Evolutionary conservation across 2,113 vertebrate genomes (phyloP), one percentile per base, ranked within the genome.

Genomic region (Ceyx cyanopectus): DNA sequence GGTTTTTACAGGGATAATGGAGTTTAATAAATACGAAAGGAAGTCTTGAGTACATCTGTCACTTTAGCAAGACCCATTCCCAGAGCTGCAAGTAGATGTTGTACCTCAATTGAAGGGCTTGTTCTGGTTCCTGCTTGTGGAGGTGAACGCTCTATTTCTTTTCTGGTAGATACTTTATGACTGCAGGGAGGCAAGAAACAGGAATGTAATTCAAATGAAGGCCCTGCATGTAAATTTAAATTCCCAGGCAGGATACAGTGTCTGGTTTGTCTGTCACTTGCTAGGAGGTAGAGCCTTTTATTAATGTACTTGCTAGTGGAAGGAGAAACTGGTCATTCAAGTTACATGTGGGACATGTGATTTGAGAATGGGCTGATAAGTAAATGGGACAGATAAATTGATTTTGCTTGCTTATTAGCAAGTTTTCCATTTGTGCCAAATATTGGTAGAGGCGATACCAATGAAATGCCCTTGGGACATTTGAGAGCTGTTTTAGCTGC

Each of bases 361-460:
- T 24, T 56, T 85, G 82, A 94, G 87, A 94, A 85, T 2, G 40
- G 63, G 21, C 68, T 91, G 90, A 93, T 96, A 96, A 90, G 85
- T 32, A 87, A 90, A 43, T n/a, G 56, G 81, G 62, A 41, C 63
- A 2, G 53, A 91, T 85, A 89, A 89, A 89, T 70, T 45, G 70
- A 85, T 85, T 96, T 89, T 85, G 24, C 62, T 82, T 73, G 69
- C 68, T 82, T 67, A 56, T 87, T 89, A 80, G 56, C 32, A 61
- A 23, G 17, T 91, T 89, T 82, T 85, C 78, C 53, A 20, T 87
- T 93, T 77, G 72, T 3, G 3, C 37, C 89, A 91, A 69, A 82
- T 30, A 43, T 43, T 60, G 67, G 48, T 77, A 80, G 81, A 30
- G 0, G 0, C 14, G 80, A 16, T 18, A 82, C 80, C 56, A 89